These are phyloP conservation scores for Tenthredo distinguenda DNA, from an alignment of 2,888 invertebrate genomes.

Conservation along the genomic window DNA sequence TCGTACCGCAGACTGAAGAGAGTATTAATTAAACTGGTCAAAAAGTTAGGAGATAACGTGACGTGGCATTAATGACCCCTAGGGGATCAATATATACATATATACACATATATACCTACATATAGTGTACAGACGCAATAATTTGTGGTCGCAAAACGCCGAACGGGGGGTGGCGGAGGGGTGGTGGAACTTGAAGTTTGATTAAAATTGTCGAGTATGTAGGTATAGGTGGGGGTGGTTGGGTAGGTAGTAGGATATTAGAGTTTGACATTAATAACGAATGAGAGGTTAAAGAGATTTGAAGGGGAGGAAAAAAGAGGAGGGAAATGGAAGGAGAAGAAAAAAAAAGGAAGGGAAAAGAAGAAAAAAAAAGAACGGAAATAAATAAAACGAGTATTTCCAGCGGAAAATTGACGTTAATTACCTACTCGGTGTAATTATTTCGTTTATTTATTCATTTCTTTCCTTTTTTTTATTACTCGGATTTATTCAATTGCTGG, in stretches of 20 bases:
- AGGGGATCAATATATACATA: not conserved
- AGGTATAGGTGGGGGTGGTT: not conserved
- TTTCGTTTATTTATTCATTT: too few relatives aligned
- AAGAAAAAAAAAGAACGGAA: not conserved
- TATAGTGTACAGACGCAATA: constrained; percentile 11
- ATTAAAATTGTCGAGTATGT: constrained; percentile 24
- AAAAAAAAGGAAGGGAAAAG: not conserved
- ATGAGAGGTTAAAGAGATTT: not conserved
- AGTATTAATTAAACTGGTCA: constrained; percentile 31
- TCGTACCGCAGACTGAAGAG: not conserved
- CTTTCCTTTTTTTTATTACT: not conserved
- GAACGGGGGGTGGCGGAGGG: too few relatives aligned
- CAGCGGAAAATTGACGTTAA: not conserved
- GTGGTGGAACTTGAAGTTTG: not conserved
- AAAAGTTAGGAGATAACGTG: constrained; percentile 37
- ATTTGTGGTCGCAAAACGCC: constrained; percentile 13
- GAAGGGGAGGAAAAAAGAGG: not conserved
- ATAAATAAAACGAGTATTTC: not conserved
- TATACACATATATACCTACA: not conserved
- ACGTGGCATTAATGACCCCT: constrained; percentile 39
- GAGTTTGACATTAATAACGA: not conserved
- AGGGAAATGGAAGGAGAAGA: not conserved
- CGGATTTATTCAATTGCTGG: not conserved
- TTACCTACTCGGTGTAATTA: not conserved
- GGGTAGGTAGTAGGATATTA: not conserved